These are phyloP conservation scores for Anguilla pacifica DNA, from an alignment of 2,797 vertebrate species.

Conservation along the genomic window DNA sequence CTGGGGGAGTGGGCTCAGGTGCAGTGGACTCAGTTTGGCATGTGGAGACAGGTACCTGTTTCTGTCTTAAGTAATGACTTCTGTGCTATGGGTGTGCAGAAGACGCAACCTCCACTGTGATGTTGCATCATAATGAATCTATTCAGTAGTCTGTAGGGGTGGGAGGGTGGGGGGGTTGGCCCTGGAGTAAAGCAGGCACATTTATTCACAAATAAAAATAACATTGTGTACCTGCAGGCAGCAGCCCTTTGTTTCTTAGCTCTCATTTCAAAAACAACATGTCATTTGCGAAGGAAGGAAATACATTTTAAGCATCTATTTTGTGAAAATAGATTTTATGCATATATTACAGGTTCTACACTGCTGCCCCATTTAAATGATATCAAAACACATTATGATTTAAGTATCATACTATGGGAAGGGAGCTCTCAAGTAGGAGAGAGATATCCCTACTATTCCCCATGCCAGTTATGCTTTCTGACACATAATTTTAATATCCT, in stretches of 20 bases:
- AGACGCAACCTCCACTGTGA: slow-evolving; percentile 57
- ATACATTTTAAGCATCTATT: neutral
- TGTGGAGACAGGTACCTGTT: slow-evolving; percentile 69
- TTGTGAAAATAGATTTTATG: neutral
- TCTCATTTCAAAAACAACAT: slow-evolving; percentile 8
- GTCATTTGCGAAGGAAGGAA: neutral
- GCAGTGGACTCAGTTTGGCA: slow-evolving; percentile 50
- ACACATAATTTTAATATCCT: neutral
- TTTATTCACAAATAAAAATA: slow-evolving; percentile 8
- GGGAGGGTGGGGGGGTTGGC: slow-evolving; percentile 27
- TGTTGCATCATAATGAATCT: slow-evolving; percentile 60
- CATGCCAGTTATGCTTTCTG: neutral
- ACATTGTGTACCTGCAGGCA: neutral
- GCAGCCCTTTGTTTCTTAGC: neutral
- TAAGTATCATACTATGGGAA: neutral
- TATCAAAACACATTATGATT: neutral
- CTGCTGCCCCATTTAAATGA: neutral
- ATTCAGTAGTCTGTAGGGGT: neutral
- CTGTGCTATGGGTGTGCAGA: slow-evolving; percentile 48
- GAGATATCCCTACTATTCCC: neutral
- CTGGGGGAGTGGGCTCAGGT: slow-evolving; percentile 41
- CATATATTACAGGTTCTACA: neutral
- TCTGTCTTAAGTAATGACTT: slow-evolving; percentile 57
- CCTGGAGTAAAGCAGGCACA: neutral
- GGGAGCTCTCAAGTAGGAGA: neutral